phyloP scores from a whole-genome alignment of 2,797 vertebrate species.

The Trachurus trachurus region DNA sequence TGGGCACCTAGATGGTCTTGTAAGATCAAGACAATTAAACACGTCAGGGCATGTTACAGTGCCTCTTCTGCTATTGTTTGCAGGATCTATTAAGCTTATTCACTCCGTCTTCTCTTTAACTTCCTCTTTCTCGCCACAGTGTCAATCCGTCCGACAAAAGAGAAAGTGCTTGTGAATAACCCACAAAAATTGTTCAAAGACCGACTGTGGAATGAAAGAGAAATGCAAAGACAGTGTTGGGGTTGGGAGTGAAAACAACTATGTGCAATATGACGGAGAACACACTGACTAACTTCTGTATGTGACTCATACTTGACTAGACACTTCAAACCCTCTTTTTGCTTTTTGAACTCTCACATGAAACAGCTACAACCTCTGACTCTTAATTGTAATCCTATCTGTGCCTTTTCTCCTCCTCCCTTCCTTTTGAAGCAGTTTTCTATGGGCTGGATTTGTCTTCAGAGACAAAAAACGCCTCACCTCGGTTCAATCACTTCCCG shows the following conservation, averaged over 20 bases:
- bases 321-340: conserved; percentile 60
- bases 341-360: conserved; percentile 49
- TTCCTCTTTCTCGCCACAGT: background rate
- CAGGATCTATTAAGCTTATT: background rate
- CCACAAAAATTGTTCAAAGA: conserved; percentile 10
- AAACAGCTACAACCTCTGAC: conserved; percentile 39
- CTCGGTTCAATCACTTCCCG: conserved; percentile 15
- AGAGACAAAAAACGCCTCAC: background rate
- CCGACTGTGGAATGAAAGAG: conserved; percentile 1
- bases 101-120: background rate
- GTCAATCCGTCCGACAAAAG: conserved; percentile 1
- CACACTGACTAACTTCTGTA: conserved; percentile 36
- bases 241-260: conserved; percentile 5
- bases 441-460: background rate
- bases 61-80: background rate
- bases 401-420: conserved; percentile 11
- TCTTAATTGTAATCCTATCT: conserved; percentile 29
- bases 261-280: conserved; percentile 37
- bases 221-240: too few species aligned
- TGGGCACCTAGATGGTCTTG: background rate
- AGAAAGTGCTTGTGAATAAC: conserved; percentile 10
- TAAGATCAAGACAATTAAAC: conserved; percentile 14
- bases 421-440: conserved; percentile 7
- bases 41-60: background rate
- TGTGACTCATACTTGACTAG: conserved; percentile 46